These are phyloP conservation scores for Redunca redunca DNA, from an alignment of 2,113 vertebrate genomes.

Conservation along the genomic window DNA sequence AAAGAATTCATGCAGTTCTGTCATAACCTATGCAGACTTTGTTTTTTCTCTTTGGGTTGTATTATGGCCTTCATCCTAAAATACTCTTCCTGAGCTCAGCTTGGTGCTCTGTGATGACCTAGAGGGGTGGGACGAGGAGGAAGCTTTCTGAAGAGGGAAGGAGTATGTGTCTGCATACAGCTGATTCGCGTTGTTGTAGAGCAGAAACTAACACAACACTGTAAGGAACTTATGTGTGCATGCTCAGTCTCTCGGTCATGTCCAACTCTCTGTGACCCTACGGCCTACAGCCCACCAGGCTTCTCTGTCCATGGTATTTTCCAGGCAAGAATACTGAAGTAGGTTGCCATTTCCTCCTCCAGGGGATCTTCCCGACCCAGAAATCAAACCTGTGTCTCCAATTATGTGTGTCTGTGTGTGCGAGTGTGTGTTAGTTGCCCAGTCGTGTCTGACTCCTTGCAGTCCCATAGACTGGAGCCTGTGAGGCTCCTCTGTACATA, in stretches of 20 bases:
- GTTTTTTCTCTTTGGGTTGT: not conserved
- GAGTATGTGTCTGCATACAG: not conserved
- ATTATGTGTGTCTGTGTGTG: not conserved
- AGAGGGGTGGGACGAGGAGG: not conserved
- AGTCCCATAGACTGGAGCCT: not conserved
- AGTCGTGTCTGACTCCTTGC: not conserved
- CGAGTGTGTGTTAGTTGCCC: fast-evolving
- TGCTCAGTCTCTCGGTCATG: not conserved
- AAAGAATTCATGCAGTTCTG: not conserved
- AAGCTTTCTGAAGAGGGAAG: not conserved
- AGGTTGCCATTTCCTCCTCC: not conserved
- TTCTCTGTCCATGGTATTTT: not conserved
- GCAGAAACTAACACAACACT: not conserved
- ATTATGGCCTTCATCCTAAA: not conserved
- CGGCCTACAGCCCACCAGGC: not conserved
- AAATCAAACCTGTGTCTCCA: not conserved
- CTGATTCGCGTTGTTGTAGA: not conserved
- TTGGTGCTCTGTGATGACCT: not conserved
- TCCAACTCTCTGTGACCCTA: not conserved
- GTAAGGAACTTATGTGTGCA: not conserved
- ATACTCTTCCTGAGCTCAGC: not conserved
- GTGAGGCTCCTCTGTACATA: not conserved
- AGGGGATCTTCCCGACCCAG: not conserved
- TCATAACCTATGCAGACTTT: not conserved
- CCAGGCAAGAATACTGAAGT: not conserved